Base-by-base conservation (phyloP, 2,797 vertebrate genomes). In the Rhinogobio ventralis region DNA sequence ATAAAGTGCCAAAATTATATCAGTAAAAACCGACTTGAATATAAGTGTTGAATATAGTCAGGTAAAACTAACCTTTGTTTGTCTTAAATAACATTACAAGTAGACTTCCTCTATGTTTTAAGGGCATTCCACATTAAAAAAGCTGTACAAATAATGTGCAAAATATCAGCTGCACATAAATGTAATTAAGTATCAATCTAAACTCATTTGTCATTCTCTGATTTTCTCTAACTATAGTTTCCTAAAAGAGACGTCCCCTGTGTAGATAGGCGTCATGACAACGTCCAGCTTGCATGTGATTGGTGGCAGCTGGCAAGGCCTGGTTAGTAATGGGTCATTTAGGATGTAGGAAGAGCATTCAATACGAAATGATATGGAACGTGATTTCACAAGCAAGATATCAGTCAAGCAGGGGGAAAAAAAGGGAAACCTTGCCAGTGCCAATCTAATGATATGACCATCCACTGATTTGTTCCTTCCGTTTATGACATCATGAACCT, bases 251-350 rank as follows among this genome's bases (percentile, higher is more conserved):
- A 69, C 7, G 80, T 88, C 86, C 84, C 55, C 49, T 77, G 88
- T 69, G 0, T 88, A 17, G 72, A 89, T 39, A 45, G 90, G 81
- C 87, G 15, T 90, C 91, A 91, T 88, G 87, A 90, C 85, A 89
- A 92, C 87, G 39, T 81, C 86, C 87, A 75, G 19, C 79, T 88
- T 81, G 60, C 0, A 81, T 86, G 88, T 91, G 91, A 94, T 94
- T 92, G 93, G 93, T 93, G 86, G 91, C 94, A 94, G 92, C 92
- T 94, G 93, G 92, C 90, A 90, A 91, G 90, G 90, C 92, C 89
- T 87, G 85, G 88, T 85, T 82, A 82, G 87, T 94, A 93, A 94
- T 90, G 86, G 79, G 87, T 46, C 84, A 84, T 90, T 94, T 93
- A 91, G 91, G 84, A 94, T 94, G 93, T 79, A 76, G n/a, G 77